Percentiles rank a stretch among this genome's conserved stretches.
Evolutionary conservation across 2,888 invertebrate genomes (phyloP).

Genomic region (Eupithecia abbreviata): DNA sequence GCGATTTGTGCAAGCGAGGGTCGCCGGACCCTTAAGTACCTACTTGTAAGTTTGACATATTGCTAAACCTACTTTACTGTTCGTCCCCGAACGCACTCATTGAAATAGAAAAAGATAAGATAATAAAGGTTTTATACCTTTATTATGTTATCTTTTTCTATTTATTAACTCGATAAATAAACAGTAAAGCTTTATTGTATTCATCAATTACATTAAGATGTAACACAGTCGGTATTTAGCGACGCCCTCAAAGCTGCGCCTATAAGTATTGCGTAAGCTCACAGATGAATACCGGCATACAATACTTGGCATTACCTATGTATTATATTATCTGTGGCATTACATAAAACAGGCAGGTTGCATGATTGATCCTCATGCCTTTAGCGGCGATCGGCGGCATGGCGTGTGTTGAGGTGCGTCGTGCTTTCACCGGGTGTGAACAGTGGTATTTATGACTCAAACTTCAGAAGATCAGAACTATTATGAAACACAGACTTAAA

Average conservation of each 20-base stretch:
- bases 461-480: background rate
- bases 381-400: slow-evolving; percentile 23
- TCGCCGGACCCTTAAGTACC: too few relatives aligned
- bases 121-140: too few relatives aligned
- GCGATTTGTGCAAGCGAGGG: too few relatives aligned
- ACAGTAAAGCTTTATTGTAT: background rate
- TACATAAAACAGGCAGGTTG: slow-evolving; percentile 29
- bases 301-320: slow-evolving; percentile 19
- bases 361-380: slow-evolving; percentile 28
- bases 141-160: too few relatives aligned
- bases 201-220: background rate
- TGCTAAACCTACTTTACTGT: background rate
- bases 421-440: slow-evolving; percentile 21
- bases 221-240: background rate
- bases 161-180: background rate
- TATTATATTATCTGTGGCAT: too few relatives aligned
- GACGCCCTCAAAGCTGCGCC: background rate
- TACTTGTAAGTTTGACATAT: background rate
- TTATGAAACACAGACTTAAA: background rate
- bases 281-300: slow-evolving; percentile 7
- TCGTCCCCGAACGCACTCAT: background rate
- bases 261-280: slow-evolving; percentile 8
- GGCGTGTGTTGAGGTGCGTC: slow-evolving; percentile 18
- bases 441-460: slow-evolving; percentile 14
- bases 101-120: background rate